phyloP scores from a whole-genome alignment of 2,888 invertebrate species.

The Chelonus formosanus region DNA sequence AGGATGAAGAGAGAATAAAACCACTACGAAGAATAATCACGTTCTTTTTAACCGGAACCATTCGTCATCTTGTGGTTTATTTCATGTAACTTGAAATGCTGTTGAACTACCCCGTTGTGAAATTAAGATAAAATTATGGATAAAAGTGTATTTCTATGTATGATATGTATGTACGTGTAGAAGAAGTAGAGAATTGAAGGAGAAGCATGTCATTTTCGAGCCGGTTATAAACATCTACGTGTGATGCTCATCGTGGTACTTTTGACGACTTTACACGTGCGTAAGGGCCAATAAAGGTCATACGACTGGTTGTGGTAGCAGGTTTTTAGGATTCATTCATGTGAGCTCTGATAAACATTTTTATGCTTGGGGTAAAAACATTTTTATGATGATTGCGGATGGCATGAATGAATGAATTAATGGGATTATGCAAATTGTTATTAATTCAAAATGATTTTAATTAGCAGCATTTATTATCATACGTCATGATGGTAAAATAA shows the following conservation, averaged over 20 bases:
- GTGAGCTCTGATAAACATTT: too few relatives aligned
- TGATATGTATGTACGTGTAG: slow-evolving; percentile 32
- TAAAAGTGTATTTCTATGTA: slow-evolving; percentile 42
- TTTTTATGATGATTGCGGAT: too few relatives aligned
- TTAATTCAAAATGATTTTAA: too few relatives aligned
- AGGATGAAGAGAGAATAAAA: slow-evolving; percentile 5
- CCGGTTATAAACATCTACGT: slow-evolving; percentile 26
- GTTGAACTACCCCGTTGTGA: slow-evolving; percentile 38
- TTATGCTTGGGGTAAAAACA: too few relatives aligned
- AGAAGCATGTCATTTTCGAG: slow-evolving; percentile 11
- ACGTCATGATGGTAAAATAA: too few relatives aligned
- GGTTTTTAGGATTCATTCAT: too few relatives aligned
- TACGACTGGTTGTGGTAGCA: too few relatives aligned
- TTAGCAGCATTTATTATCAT: too few relatives aligned
- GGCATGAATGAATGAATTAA: too few relatives aligned
- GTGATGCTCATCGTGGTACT: slow-evolving; percentile 26
- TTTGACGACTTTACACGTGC: slow-evolving; percentile 38
- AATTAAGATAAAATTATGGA: slow-evolving; percentile 50
- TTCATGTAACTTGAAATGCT: slow-evolving; percentile 48
- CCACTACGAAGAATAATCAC: slow-evolving; percentile 44
- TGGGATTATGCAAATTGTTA: too few relatives aligned
- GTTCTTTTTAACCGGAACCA: slow-evolving; percentile 47
- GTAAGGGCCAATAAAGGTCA: slow-evolving; percentile 7
- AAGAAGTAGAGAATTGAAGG: slow-evolving; percentile 14
- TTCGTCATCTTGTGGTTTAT: slow-evolving; percentile 49